Base-by-base conservation (phyloP, 2,888 invertebrate genomes). In the Cephus nigrinus region DNA sequence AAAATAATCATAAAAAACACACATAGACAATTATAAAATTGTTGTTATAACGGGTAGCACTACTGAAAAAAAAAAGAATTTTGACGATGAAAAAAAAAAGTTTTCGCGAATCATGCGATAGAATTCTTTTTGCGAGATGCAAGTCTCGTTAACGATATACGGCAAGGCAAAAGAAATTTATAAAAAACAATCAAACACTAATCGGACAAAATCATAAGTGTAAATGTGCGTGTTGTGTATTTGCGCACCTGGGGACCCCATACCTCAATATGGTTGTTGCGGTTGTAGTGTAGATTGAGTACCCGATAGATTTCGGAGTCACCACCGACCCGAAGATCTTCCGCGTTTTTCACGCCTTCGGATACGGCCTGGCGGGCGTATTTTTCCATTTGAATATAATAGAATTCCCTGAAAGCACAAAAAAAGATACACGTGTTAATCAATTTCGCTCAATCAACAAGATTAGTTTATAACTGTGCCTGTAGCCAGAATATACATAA, bases 311-410 rank as follows among this genome's bases (percentile, higher is more conserved):
- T 95, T 93, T 99, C 99, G 81, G 98, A 98, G 93, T 99, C 99
- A 79, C 95, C 95, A 82, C 96, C 97, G 79, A 99, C 98, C 91
- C 96, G 96, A 80, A 99, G 94, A 90, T 99, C 98, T 85, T 99
- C 98, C 32, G 96, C 95, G 89, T 95, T 95, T 92, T 98, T 97
- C 88, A 98, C 94, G 82, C 99, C 99, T 93, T 99, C 99, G 87
- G 98, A 97, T 88, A 99, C 96, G 75, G 98, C 98, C 93, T 99
- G 99, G 87, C 99, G 95, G 82, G 99, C 99, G 93, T 98, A 99
- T 93, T 99, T 99, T 94, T 99, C 99, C 99, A 99, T 99, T 93
- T 99, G 99, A 92, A 99, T 99, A 94, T 99, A 99, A 95, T 98
- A 99, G 94, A 99, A 99, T 94, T 99, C 99, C 93, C 99, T 99